A percentile compares a stretch with the other conserved stretches of the same genome.
Conservation (phyloP, 2,888 invertebrate genomes). For the Brenthis hecate region DNA sequence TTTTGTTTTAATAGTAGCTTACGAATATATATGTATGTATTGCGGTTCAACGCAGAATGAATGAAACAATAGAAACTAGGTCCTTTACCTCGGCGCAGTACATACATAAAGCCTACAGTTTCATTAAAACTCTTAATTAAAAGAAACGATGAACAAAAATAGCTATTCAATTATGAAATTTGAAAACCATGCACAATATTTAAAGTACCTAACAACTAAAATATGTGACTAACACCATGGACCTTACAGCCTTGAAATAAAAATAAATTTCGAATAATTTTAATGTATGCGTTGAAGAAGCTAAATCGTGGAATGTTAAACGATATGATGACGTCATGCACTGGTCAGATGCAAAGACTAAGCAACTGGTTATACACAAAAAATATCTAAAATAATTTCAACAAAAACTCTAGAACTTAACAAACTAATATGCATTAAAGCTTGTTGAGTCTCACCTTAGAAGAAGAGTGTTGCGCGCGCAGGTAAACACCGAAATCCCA, state of each 20-base stretch:
- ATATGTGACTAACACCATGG: constrained; percentile 19
- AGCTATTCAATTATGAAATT: constrained; percentile 30
- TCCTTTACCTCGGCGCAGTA: constrained; percentile 27
- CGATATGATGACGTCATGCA: constrained; percentile 62
- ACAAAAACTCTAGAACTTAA: constrained; percentile 9
- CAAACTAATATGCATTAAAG: background rate
- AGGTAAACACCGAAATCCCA: constrained; percentile 77
- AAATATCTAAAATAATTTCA: constrained; percentile 39
- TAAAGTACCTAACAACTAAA: background rate
- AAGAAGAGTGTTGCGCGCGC: constrained; percentile 77
- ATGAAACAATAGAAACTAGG: constrained; percentile 37
- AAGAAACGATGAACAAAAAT: constrained; percentile 47
- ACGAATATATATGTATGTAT: constrained; percentile 2
- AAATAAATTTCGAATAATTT: constrained; percentile 19
- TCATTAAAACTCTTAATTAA: constrained; percentile 51
- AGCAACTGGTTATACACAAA: constrained; percentile 55
- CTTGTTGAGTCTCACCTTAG: constrained; percentile 63
- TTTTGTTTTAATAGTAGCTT: constrained; percentile 7
- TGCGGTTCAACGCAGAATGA: constrained; percentile 29
- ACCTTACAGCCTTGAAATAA: constrained; percentile 24
- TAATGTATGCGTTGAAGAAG: constrained; percentile 56
- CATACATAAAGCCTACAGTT: constrained; percentile 36
- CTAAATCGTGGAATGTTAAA: constrained; percentile 51
- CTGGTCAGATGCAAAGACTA: constrained; percentile 52
- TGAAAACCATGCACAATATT: constrained; percentile 10